Conservation (phyloP, 2,797 vertebrate genomes). For the Enteromius mattozi region DNA sequence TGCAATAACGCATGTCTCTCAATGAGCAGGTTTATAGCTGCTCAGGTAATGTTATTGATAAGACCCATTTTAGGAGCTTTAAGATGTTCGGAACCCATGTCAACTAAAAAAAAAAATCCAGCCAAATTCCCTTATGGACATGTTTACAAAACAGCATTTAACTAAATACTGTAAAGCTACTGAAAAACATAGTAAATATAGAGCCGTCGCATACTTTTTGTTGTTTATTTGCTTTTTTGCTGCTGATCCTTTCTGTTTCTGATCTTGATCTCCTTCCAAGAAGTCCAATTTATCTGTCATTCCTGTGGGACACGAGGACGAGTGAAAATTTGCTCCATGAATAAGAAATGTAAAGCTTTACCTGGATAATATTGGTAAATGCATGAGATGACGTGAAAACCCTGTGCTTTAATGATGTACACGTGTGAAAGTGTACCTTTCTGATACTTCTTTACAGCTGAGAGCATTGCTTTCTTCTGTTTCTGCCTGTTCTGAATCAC, state of each 20-base stretch:
- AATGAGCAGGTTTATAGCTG: too few species aligned
- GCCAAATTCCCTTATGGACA: too few species aligned
- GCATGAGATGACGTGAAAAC: neutral
- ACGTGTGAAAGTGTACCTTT: slow-evolving; percentile 82
- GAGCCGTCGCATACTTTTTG: slow-evolving; percentile 77
- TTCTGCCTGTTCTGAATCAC: slow-evolving; percentile 95
- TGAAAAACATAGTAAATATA: neutral
- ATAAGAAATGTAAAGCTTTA: neutral
- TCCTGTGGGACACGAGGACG: slow-evolving; percentile 74
- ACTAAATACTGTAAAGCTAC: neutral
- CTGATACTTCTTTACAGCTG: slow-evolving; percentile 94
- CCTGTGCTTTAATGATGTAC: neutral
- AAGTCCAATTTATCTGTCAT: slow-evolving; percentile 97
- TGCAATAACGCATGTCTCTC: too few species aligned
- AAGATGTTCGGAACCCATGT: too few species aligned
- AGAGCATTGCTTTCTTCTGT: slow-evolving; percentile 94
- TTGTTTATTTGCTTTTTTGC: slow-evolving; percentile 71
- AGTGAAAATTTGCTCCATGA: neutral
- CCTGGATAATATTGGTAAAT: neutral
- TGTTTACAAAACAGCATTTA: too few species aligned
- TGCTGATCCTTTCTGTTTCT: slow-evolving; percentile 66
- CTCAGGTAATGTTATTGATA: too few species aligned
- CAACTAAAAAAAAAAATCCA: too few species aligned
- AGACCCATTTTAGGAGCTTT: too few species aligned
- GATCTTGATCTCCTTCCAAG: slow-evolving; percentile 87